Conservation (phyloP, 2,797 vertebrate genomes). For the Galago senegalensis region DNA sequence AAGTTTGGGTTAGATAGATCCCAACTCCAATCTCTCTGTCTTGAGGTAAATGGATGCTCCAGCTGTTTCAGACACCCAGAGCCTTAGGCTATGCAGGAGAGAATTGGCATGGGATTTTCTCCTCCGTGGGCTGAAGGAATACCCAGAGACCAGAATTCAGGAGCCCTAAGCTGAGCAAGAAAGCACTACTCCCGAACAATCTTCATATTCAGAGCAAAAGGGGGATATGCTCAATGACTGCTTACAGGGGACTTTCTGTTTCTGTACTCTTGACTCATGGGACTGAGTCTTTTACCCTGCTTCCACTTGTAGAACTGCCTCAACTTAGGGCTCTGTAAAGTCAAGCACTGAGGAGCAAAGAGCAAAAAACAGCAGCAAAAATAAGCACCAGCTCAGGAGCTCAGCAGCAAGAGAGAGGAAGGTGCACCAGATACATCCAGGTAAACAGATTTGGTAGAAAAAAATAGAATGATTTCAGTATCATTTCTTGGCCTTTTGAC, state of each 20-base stretch:
- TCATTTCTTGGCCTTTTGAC: too few species aligned
- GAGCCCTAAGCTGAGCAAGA: background rate
- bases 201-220: background rate
- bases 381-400: background rate
- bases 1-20: background rate
- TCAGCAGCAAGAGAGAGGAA: background rate
- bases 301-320: background rate
- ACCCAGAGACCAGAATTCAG: background rate
- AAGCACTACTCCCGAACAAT: background rate
- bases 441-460: background rate
- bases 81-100: background rate
- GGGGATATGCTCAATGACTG: background rate
- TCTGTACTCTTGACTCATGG: background rate
- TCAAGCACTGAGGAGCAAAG: background rate
- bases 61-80: background rate
- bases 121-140: background rate
- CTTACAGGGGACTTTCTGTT: background rate
- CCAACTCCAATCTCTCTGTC: background rate
- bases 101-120: background rate
- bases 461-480: background rate
- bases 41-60: background rate
- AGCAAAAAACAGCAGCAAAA: background rate
- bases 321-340: background rate
- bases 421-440: background rate
- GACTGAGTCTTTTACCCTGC: background rate